Evolutionary conservation across 1,140 invertebrate species (phyloP).

Genomic region (Rhagoletis pomonella): DNA sequence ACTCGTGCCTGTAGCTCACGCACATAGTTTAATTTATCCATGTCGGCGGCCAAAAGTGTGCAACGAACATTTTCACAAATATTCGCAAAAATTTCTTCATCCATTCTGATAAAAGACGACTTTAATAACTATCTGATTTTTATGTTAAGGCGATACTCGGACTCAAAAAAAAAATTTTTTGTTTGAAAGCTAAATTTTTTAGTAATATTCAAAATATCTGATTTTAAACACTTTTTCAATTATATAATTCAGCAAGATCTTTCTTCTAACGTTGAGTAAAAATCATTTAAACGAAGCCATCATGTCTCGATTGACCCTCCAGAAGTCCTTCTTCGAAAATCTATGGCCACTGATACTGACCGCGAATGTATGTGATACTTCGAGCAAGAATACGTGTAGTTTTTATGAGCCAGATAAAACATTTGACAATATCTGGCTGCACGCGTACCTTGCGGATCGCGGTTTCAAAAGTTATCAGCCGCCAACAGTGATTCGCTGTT

Average conservation of each 20-base stretch:
- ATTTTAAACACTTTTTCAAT: not conserved
- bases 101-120: not conserved
- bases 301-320: slow-evolving; percentile 54
- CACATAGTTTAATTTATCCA: slow-evolving; percentile 49
- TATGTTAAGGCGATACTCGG: too few species aligned
- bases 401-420: slow-evolving; percentile 60
- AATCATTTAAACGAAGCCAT: not conserved
- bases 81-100: slow-evolving; percentile 33
- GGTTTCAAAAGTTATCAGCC: slow-evolving; percentile 61
- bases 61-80: slow-evolving; percentile 45
- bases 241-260: not conserved
- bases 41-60: slow-evolving; percentile 29
- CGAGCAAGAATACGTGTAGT: slow-evolving; percentile 46
- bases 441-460: slow-evolving; percentile 61
- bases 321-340: slow-evolving; percentile 63
- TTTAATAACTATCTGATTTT: too few species aligned
- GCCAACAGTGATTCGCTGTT: slow-evolving; percentile 62
- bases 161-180: too few species aligned
- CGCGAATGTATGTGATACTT: slow-evolving; percentile 63
- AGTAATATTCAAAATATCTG: not conserved
- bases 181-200: too few species aligned
- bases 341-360: slow-evolving; percentile 67
- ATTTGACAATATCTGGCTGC: slow-evolving; percentile 63
- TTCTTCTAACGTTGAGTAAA: too few species aligned
- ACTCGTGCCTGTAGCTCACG: slow-evolving; percentile 14